Evolutionary conservation across 2,113 vertebrate genomes (phyloP).

Genomic region (Phasianus colchicus): DNA sequence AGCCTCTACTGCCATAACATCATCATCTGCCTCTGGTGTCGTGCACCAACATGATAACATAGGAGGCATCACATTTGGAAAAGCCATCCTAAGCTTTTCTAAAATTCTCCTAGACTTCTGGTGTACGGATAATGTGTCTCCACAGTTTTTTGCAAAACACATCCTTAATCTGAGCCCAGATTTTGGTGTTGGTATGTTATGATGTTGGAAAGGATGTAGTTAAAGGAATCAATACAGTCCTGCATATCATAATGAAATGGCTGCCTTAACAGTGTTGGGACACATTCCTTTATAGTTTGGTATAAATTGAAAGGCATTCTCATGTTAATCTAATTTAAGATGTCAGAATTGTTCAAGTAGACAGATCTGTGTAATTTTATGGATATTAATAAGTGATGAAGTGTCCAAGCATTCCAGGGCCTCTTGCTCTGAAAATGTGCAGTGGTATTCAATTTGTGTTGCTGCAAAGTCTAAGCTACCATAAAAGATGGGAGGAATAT

Average conservation of each 20-base stretch:
- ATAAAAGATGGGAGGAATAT: background rate
- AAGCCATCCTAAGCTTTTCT: background rate
- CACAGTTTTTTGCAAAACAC: background rate
- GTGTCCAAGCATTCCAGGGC: background rate
- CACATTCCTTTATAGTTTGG: fast-evolving
- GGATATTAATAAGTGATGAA: background rate
- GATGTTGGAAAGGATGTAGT: background rate
- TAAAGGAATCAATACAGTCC: background rate
- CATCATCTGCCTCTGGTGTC: no score
- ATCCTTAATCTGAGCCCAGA: background rate
- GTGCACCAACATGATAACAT: no score
- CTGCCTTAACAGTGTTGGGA: background rate
- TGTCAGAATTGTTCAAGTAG: background rate
- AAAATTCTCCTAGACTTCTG: background rate
- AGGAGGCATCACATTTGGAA: no score
- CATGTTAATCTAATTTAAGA: background rate
- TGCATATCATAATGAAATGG: background rate
- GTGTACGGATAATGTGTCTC: background rate
- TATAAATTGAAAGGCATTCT: background rate
- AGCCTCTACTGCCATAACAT: no score
- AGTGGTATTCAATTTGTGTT: background rate
- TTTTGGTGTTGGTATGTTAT: background rate
- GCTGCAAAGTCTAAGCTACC: background rate
- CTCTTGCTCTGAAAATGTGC: background rate
- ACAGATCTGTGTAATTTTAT: background rate